Conservation (phyloP, 2,797 vertebrate genomes). For the Perdix hodgsoniae region DNA sequence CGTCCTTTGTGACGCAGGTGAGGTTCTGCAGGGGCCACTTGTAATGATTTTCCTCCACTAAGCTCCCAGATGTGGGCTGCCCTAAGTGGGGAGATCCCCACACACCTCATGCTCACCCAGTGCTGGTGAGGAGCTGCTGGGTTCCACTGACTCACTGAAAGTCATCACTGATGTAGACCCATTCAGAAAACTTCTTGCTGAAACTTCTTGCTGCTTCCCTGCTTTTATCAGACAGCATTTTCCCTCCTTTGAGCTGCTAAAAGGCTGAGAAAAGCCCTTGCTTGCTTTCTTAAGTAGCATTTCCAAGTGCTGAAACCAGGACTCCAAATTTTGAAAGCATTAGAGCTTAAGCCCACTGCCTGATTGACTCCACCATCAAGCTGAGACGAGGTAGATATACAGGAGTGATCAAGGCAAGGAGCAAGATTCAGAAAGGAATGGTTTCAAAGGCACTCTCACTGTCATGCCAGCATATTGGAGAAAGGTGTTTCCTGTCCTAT, state of each 20-base stretch:
- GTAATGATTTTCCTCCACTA: neutral
- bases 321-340: neutral
- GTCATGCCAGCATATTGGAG: accelerated
- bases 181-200: neutral
- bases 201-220: neutral
- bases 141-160: accelerated
- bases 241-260: neutral
- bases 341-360: neutral
- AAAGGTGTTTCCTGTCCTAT: neutral
- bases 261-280: neutral
- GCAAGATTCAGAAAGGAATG: neutral
- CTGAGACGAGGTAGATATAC: neutral
- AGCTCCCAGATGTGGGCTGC: accelerated
- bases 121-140: neutral
- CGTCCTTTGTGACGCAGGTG: slow-evolving; percentile 38
- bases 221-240: neutral
- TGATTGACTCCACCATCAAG: accelerated
- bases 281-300: slow-evolving; percentile 3
- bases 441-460: neutral
- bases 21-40: accelerated
- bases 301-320: slow-evolving; percentile 28
- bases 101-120: accelerated
- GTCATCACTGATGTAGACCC: neutral
- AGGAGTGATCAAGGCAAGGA: neutral
- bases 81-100: neutral